Percentiles rank a stretch among this genome's conserved stretches.
Conservation (phyloP, 2,113 vertebrate species). For the Herpetotheres cachinnans region DNA sequence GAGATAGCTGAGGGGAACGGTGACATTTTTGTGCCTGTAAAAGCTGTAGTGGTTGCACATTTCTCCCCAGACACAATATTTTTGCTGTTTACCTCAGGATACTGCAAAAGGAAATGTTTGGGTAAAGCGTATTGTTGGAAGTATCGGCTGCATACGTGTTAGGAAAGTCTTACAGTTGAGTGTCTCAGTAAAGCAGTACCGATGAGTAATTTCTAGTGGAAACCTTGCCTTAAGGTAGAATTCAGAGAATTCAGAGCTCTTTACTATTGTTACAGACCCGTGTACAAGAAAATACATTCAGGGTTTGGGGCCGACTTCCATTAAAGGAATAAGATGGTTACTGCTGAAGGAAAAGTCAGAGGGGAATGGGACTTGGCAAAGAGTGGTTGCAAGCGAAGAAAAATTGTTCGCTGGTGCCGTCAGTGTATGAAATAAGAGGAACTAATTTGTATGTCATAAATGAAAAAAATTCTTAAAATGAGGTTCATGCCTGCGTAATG, state of each 20-base stretch:
- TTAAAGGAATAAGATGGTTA: not conserved
- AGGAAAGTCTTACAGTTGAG: not conserved
- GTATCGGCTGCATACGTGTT: not conserved
- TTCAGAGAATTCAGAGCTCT: not conserved
- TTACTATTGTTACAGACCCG: not conserved
- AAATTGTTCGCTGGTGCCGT: not conserved
- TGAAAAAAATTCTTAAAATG: not conserved
- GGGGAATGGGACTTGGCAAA: not conserved
- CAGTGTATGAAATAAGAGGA: not conserved
- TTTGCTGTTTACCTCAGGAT: not conserved
- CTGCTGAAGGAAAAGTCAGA: not conserved
- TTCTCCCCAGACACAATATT: not conserved
- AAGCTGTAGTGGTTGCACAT: not conserved
- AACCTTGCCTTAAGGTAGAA: not conserved
- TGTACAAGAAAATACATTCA: not conserved
- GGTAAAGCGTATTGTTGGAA: not conserved
- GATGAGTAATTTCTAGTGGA: not conserved
- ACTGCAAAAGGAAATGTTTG: not conserved
- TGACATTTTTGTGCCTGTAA: not conserved
- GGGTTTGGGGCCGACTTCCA: not conserved
- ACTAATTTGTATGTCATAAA: not conserved
- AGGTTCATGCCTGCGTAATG: accelerated
- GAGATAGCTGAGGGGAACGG: not conserved
- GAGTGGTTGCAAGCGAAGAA: not conserved
- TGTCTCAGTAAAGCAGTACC: not conserved